Conservation (phyloP, 2,888 invertebrate species). For the Malachius bipustulatus region DNA sequence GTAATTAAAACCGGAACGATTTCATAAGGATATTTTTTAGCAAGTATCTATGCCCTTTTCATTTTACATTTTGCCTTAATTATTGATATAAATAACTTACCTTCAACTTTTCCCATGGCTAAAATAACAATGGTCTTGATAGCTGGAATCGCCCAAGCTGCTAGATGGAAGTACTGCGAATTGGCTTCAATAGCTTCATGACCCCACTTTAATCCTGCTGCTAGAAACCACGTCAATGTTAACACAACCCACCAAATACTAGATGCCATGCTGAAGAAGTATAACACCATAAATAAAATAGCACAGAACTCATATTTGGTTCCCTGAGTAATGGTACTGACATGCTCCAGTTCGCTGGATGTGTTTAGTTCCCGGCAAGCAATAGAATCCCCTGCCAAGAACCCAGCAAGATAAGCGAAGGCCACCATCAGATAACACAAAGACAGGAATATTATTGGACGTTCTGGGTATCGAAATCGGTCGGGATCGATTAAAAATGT, state of each 20-base stretch:
- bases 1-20: too few relatives aligned
- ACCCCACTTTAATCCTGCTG: constrained; percentile 94
- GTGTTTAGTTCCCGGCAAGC: constrained; percentile 76
- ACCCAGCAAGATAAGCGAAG: constrained; percentile 78
- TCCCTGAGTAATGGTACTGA: constrained; percentile 79
- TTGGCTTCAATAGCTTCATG: constrained; percentile 96
- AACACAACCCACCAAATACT: constrained; percentile 97
- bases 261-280: constrained; percentile 94
- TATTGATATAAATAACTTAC: constrained; percentile 40
- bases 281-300: constrained; percentile 89
- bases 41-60: too few relatives aligned
- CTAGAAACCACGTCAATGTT: constrained; percentile 92
- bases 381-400: constrained; percentile 69
- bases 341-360: constrained; percentile 59
- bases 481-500: constrained; percentile 92
- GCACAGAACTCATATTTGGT: constrained; percentile 77
- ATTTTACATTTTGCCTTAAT: constrained; percentile 8
- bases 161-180: constrained; percentile 93
- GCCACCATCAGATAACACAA: constrained; percentile 94
- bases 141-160: constrained; percentile 97
- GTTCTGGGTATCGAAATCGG: constrained; percentile 93
- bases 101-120: constrained; percentile 93
- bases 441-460: constrained; percentile 93
- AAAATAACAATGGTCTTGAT: constrained; percentile 90
- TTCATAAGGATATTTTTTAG: too few relatives aligned